Evolutionary conservation across 2,888 invertebrate species (phyloP), one percentile per base, ranked within the genome.

Genomic region (Melanotus villosus): DNA sequence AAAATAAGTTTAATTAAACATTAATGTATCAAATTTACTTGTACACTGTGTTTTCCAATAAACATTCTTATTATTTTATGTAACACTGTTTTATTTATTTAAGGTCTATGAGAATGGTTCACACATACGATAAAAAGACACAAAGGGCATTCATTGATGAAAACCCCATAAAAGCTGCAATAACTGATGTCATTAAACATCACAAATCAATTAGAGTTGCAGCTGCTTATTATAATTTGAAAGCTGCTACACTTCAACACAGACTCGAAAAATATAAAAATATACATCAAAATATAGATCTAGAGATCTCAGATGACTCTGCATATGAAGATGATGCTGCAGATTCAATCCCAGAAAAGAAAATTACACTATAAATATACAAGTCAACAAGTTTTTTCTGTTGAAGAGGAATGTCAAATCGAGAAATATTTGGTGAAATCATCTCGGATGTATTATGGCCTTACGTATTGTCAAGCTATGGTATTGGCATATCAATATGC

Each of bases 341-440:
- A 26, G 14, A 52, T 23, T 2, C 7, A 50, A 50, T n/a, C n/a
- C 54, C 52, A 52, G 52, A 52, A 14, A 26, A 30, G 52, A 52
- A 54, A 54, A 54, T 54, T 32, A 32, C 54, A 43, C 19, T 43
- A 18, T 19, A 43, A 43, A 43, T 43, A 43, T 43, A 43, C 43
- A 43, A 43, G 43, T 32, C 14, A 14, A 14, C 30, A 54, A 16
- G 16, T 54, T 54, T 54, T 54, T 18, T 32, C 54, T 32, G 34
- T 32, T 54, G 34, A 32, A 54, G 16, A 54, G 34, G 34, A 54
- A 32, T 16, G 14, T 32, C 16, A 50, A 50, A 12, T 57, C 23
- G 41, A 41, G 14, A 57, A 59, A 30, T 59, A 43, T 43, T 23
- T 43, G 18, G 26, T 59, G 30, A 59, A 41, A 43, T 59, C 30